Evolutionary conservation across 2,888 invertebrate species (phyloP).

Genomic region (Dolichopus griseipennis): DNA sequence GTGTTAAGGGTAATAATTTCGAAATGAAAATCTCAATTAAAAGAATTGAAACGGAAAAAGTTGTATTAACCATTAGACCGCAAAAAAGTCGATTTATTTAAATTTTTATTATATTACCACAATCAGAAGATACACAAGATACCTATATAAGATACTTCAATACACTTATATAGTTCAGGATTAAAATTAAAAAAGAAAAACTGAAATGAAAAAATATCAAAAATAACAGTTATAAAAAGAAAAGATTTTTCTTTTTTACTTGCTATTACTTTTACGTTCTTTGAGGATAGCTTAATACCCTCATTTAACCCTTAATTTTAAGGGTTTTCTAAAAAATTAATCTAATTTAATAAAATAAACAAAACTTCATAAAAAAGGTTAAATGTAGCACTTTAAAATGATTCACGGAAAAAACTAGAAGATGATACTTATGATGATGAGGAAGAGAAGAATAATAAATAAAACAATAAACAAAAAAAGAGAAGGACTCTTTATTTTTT

Average conservation of each 20-base stretch:
- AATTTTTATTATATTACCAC: background rate
- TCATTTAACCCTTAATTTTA: constrained; percentile 3
- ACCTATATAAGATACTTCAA: no score
- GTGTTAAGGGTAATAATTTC: background rate
- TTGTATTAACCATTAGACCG: background rate
- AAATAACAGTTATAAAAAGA: background rate
- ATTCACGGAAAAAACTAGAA: background rate
- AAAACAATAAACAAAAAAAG: background rate
- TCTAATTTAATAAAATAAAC: constrained; percentile 6
- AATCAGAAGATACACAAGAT: no score
- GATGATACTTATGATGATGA: background rate
- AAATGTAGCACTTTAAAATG: background rate
- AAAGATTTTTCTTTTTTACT: background rate
- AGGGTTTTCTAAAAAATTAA: background rate
- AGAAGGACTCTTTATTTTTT: background rate
- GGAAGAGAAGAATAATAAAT: background rate
- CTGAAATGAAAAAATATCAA: background rate
- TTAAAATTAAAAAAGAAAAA: background rate
- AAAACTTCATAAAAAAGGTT: background rate
- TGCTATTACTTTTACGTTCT: background rate
- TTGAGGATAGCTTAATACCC: background rate
- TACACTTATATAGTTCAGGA: background rate
- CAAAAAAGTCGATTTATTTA: constrained; percentile 1
- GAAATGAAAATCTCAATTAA: background rate
- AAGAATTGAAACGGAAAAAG: background rate